Conservation (phyloP, 2,797 vertebrate species). For the Melanotaenia trifasciata region DNA sequence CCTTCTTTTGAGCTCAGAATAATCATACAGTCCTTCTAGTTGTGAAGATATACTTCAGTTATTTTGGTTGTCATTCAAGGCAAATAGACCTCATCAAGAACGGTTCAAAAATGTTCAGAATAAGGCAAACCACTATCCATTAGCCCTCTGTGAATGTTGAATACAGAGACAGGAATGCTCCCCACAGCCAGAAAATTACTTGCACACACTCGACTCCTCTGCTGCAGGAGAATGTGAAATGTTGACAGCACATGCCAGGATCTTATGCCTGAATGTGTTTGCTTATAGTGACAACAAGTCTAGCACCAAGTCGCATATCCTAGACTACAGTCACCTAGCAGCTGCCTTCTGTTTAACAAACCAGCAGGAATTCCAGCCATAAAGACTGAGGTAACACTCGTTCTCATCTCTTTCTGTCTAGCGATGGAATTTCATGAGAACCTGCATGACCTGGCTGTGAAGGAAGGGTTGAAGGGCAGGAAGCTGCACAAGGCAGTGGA, state of each 20-base stretch:
- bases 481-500: constrained; percentile 95
- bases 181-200: constrained; percentile 3
- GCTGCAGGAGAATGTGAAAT: constrained; percentile 35
- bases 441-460: constrained; percentile 90
- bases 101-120: not conserved
- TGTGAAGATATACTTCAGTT: too few species aligned
- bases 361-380: not conserved
- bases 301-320: constrained; percentile 13
- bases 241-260: constrained; percentile 29
- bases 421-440: constrained; percentile 99
- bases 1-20: too few species aligned
- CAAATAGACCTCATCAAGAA: not conserved
- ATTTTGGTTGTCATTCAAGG: too few species aligned
- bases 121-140: not conserved
- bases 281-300: constrained; percentile 36
- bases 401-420: constrained; percentile 49
- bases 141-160: not conserved
- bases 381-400: not conserved
- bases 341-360: constrained; percentile 32
- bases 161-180: not conserved
- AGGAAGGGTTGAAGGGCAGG: constrained; percentile 95
- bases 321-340: constrained; percentile 28
- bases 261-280: constrained; percentile 45
- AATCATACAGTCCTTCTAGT: too few species aligned
- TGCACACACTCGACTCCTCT: not conserved